Evolutionary conservation across 2,797 vertebrate species (phyloP).

Genomic region (Thaleichthys pacificus): DNA sequence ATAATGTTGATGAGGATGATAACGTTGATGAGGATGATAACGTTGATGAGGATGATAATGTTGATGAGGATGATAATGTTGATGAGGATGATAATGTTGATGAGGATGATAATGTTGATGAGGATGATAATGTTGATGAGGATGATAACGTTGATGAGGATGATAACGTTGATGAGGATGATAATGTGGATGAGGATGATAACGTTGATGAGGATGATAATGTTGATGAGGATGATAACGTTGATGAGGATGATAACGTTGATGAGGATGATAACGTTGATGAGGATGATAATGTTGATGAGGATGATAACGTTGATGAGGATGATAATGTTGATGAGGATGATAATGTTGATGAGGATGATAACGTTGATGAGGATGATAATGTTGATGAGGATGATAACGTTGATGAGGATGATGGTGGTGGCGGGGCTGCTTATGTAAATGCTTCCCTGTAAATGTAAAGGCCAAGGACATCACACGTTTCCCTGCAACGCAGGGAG

Average conservation of each 20-base stretch:
- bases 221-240: constrained; percentile 32
- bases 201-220: background rate
- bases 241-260: background rate
- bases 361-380: background rate
- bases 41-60: background rate
- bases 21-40: background rate
- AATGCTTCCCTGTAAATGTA: no score
- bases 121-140: background rate
- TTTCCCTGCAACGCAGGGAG: no score
- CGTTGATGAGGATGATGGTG: constrained; percentile 49
- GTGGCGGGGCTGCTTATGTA: background rate
- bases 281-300: background rate
- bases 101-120: background rate
- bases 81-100: constrained; percentile 42
- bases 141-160: background rate
- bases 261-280: background rate
- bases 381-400: constrained; percentile 30
- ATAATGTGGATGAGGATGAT: background rate
- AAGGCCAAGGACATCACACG: no score
- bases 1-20: background rate
- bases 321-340: background rate
- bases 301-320: background rate
- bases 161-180: background rate
- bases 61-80: constrained; percentile 36
- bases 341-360: background rate